These are phyloP conservation scores for Phorcus lineatus DNA, from an alignment of 2,888 invertebrate genomes.

Conservation along the genomic window DNA sequence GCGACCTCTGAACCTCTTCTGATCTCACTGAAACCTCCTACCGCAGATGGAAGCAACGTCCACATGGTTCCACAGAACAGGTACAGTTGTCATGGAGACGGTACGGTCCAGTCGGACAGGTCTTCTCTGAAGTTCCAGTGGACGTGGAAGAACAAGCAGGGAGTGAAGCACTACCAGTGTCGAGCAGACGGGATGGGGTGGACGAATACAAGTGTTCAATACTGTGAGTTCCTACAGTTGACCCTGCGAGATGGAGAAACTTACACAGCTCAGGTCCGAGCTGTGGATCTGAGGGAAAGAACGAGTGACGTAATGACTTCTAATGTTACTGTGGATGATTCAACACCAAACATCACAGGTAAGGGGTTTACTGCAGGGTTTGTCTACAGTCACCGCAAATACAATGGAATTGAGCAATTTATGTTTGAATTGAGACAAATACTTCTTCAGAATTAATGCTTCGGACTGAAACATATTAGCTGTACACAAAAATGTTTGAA, in stretches of 20 bases:
- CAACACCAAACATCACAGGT: neutral
- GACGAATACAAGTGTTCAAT: neutral
- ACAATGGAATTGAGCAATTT: too few species aligned
- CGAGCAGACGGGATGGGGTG: neutral
- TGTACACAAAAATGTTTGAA: too few species aligned
- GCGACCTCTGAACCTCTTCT: neutral
- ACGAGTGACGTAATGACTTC: neutral
- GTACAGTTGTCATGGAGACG: neutral
- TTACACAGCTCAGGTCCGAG: neutral
- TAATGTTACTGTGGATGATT: neutral
- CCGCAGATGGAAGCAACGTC: neutral
- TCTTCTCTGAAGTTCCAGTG: neutral
- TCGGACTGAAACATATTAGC: too few species aligned
- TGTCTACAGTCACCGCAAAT: too few species aligned
- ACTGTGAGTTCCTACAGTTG: neutral
- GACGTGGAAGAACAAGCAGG: neutral
- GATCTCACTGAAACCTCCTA: neutral
- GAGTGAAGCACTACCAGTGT: neutral
- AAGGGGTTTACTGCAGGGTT: too few species aligned
- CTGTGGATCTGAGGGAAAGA: neutral
- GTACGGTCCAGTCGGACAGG: neutral
- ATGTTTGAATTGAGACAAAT: too few species aligned
- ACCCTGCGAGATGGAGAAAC: neutral
- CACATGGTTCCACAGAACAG: neutral
- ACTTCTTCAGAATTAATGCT: too few species aligned